These are phyloP conservation scores for Drosophila engyochracea DNA, from an alignment of 2,888 invertebrate genomes.

Conservation along the genomic window DNA sequence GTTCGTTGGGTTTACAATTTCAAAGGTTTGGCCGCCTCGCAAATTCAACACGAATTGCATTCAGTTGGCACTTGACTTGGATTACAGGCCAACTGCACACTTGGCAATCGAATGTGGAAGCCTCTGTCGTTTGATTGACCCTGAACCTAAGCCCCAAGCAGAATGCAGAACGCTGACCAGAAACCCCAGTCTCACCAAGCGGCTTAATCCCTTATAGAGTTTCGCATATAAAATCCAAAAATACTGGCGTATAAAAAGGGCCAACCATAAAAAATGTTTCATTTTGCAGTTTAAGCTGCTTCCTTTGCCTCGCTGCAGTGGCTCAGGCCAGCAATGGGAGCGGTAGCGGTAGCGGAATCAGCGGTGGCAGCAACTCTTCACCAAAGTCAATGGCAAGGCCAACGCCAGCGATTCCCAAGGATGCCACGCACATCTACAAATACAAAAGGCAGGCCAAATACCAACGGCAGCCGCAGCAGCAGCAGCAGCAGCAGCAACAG, in stretches of 20 bases:
- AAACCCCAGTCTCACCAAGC: slow-evolving; percentile 10
- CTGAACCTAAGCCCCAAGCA: slow-evolving; percentile 54
- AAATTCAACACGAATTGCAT: slow-evolving; percentile 44
- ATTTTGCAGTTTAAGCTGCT: slow-evolving; percentile 78
- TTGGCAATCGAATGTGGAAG: slow-evolving; percentile 32
- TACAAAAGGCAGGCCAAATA: slow-evolving; percentile 77
- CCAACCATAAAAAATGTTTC: slow-evolving; percentile 66
- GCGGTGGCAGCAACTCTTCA: slow-evolving; percentile 37
- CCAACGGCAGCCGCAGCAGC: slow-evolving; percentile 31
- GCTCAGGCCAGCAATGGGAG: slow-evolving; percentile 44
- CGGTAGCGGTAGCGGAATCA: slow-evolving; percentile 12
- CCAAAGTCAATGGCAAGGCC: slow-evolving; percentile 41
- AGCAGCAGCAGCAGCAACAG: slow-evolving; percentile 6
- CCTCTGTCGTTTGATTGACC: slow-evolving; percentile 59
- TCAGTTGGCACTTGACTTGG: slow-evolving; percentile 28
- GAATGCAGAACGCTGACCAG: slow-evolving; percentile 28
- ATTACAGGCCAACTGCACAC: slow-evolving; percentile 25
- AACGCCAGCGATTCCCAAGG: slow-evolving; percentile 50
- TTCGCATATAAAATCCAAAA: slow-evolving; percentile 62
- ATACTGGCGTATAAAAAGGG: slow-evolving; percentile 47
- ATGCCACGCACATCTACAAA: slow-evolving; percentile 74
- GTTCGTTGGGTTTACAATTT: slow-evolving; percentile 59
- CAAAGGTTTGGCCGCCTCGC: slow-evolving; percentile 51
- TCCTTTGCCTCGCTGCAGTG: slow-evolving; percentile 64
- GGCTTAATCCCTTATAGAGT: slow-evolving; percentile 67